Base-by-base conservation (phyloP, 1,140 invertebrate species). In the Limonius californicus region DNA sequence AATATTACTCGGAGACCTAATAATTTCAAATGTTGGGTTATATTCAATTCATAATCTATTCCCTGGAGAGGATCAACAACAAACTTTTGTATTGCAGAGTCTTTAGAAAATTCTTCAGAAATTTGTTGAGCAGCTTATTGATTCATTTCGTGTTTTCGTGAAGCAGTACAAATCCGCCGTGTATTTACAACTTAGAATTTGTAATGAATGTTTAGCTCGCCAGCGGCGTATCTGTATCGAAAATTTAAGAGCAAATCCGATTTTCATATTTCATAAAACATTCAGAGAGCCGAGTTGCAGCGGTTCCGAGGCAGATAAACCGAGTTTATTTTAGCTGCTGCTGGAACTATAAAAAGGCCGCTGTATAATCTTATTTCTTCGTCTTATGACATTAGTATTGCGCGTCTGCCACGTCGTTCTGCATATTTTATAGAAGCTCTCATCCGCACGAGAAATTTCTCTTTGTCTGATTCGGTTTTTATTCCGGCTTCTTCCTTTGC, bases 331-430 rank as follows among this genome's bases (percentile, higher is more conserved):
- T 58, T 55, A 42, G 35, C 50, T 43, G 47, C 35, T 59, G 47
- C 56, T 42, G 30, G 20, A 54, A 57, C 42, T 47, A 63, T 63
- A 63, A 63, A 63, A 63, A 59, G 57, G 21, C 50, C 56, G 20
- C 54, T 39, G 53, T 45, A 47, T 63, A 63, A 59, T 59, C 62
- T 45, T 55, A 56, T 59, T 63, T 55, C 57, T 53, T 53, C 57
- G 39, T 55, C 62, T 63, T 63, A 63, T 63, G 62, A 63, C 62
- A 63, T 63, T 63, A 63, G 62, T 63, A 59, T 53, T 56, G 62
- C 54, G 42, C 56, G 57, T 54, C 62, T 63, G 62, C 55, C 62
- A 63, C 62, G 55, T 63, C 61, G 61, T 62, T 62, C 62, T 63
- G 62, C 62, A 63, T 63, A 63, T 63, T 63, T 63, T 63, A 63